A percentile compares a stretch with the other conserved stretches of the same genome.
These are phyloP conservation scores for Upupa epops DNA, from an alignment of 2,113 vertebrate species.

Conservation along the genomic window DNA sequence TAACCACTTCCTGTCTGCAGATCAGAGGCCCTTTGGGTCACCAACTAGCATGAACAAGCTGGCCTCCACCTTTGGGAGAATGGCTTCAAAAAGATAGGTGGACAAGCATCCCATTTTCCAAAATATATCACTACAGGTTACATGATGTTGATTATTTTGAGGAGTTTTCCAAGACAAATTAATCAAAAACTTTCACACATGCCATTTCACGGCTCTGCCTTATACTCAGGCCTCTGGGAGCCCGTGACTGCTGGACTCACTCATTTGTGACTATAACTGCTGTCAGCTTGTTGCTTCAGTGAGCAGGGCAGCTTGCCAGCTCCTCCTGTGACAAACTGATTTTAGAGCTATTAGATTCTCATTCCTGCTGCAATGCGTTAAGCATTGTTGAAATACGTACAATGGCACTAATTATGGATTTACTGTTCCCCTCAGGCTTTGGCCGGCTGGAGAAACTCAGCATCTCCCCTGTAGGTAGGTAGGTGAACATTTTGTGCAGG, in stretches of 20 bases:
- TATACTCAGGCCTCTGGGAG: not conserved
- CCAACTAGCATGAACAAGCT: not conserved
- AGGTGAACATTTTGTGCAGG: not conserved
- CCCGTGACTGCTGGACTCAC: not conserved
- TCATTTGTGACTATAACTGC: not conserved
- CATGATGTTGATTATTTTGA: not conserved
- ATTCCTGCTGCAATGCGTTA: slow-evolving; percentile 15
- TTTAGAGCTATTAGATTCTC: not conserved
- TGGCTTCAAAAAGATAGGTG: not conserved
- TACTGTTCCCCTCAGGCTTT: not conserved
- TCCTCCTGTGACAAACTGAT: slow-evolving; percentile 45
- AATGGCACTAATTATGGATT: slow-evolving; percentile 3
- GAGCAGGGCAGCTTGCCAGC: slow-evolving; percentile 35
- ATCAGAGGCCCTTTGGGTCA: not conserved
- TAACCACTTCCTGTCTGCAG: not conserved
- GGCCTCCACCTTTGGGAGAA: not conserved
- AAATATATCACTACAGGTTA: not conserved
- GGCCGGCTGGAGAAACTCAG: not conserved
- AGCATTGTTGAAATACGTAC: slow-evolving; percentile 5
- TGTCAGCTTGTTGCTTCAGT: slow-evolving; percentile 27
- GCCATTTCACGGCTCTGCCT: not conserved
- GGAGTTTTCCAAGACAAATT: not conserved
- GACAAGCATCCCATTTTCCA: not conserved
- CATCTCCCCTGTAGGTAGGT: not conserved
- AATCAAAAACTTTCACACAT: not conserved